A percentile compares a stretch with the other conserved stretches of the same genome.
Evolutionary conservation across 2,113 vertebrate species (phyloP).

Genomic region (Silurus meridionalis): DNA sequence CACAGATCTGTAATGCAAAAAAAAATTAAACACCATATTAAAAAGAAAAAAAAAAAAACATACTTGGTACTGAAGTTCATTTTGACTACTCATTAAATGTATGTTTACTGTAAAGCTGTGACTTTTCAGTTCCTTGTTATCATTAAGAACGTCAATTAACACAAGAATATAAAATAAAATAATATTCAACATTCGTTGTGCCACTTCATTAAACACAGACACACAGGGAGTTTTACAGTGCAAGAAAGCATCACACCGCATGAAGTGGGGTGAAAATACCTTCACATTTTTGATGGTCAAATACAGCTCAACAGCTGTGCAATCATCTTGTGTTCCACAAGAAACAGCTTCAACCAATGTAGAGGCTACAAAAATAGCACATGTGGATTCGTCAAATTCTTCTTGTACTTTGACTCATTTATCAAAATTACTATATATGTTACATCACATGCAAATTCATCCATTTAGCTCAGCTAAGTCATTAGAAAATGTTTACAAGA

Average conservation of each 20-base stretch:
- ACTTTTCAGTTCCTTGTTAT: not conserved
- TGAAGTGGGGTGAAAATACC: constrained; percentile 69
- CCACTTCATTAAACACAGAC: not conserved
- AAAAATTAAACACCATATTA: not conserved
- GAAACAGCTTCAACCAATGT: constrained; percentile 76
- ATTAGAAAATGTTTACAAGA: too few species aligned
- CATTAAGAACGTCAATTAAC: not conserved
- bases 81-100: not conserved
- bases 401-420: too few species aligned
- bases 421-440: too few species aligned
- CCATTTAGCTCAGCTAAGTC: too few species aligned
- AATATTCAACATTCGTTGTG: not conserved
- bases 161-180: too few species aligned
- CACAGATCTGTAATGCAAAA: constrained; percentile 77
- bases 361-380: constrained; percentile 66
- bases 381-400: not conserved
- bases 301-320: constrained; percentile 81
- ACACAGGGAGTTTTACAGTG: not conserved
- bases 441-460: too few species aligned
- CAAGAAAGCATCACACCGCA: not conserved
- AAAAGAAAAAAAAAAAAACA: not conserved
- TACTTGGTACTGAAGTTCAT: not conserved
- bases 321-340: constrained; percentile 69
- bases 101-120: not conserved
- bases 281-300: constrained; percentile 77